Evolutionary conservation across 2,797 vertebrate species (phyloP).

Genomic region (Diplodus puntazzo): DNA sequence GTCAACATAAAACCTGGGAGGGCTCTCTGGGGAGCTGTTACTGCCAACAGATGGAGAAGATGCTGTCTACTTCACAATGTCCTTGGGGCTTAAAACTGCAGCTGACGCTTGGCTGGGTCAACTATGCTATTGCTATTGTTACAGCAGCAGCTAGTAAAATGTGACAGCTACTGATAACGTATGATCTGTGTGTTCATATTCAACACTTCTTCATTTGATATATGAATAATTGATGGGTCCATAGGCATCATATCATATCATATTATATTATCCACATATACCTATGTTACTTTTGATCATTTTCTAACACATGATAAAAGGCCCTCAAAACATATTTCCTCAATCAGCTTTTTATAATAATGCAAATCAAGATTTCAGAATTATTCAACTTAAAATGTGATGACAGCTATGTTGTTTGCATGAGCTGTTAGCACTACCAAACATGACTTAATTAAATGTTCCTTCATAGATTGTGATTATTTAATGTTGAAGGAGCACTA

Average conservation of each 20-base stretch:
- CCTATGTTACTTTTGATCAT: not conserved
- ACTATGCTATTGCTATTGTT: not conserved
- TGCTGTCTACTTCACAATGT: slow-evolving; percentile 1
- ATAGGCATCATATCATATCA: too few relatives aligned
- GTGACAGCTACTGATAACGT: not conserved
- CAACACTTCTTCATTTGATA: not conserved
- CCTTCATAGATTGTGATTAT: not conserved
- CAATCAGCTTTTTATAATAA: not conserved
- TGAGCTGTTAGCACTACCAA: too few relatives aligned
- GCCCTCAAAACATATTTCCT: too few relatives aligned
- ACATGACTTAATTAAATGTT: not conserved
- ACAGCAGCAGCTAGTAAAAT: not conserved
- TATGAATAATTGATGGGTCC: not conserved
- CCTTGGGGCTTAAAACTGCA: slow-evolving; percentile 1
- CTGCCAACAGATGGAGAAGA: slow-evolving; percentile 10
- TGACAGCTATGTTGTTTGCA: not conserved
- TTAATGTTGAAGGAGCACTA: too few relatives aligned
- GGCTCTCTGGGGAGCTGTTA: not conserved
- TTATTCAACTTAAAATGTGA: not conserved
- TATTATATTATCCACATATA: not conserved
- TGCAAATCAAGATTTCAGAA: too few relatives aligned
- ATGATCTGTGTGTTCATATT: not conserved
- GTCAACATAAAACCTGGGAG: not conserved
- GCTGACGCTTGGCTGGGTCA: slow-evolving; percentile 5
- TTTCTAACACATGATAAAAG: not conserved